Evolutionary conservation across 2,888 invertebrate species (phyloP), one percentile per base, ranked within the genome.

Genomic region (Torymus auratus): DNA sequence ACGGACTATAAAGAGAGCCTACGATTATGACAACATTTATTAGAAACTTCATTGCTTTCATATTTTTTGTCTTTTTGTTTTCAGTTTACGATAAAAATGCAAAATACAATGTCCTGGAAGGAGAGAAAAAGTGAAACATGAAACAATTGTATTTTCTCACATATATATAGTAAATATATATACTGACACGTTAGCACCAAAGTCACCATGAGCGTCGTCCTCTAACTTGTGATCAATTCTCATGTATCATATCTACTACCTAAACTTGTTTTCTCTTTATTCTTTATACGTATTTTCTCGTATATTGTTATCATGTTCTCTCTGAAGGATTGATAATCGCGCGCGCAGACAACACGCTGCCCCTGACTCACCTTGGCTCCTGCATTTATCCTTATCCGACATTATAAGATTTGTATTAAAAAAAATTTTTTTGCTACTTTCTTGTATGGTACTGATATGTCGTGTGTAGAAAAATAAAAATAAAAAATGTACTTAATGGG

Each of bases 101-200:
- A 82, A 82, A 73, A 80, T 82, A 84, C 83, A 85, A 86, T 86
- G 84, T 86, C 85, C 85, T 88, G 85, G 85, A 86, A 86, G 70
- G 74, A 68, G 58, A 71, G 65, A 73, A 65, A 77, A 56, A 73
- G 20, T 79, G 76, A 82, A 72, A 76, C 64, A 70, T 75, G 79
- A 79, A 80, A 78, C 70, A 82, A 81, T 62, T 56, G 76, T 76
- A 71, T 72, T 78, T 76, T 81, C 58, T 72, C 76, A 78, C 70
- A 64, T 73, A 76, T 20, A 56, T 72, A 60, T 72, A 60, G 60
- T 75, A 76, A 72, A 61, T 73, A 69, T 73, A 52, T 68, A 74
- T 77, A 71, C 77, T 81, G 81, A 82, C 71, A 78, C 68, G 71
- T 81, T 69, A 84, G 85, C 85, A 85, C 85, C 84, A 83, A 76